Conservation (phyloP, 1,140 invertebrate genomes). For the Tyrophagus putrescentiae region DNA sequence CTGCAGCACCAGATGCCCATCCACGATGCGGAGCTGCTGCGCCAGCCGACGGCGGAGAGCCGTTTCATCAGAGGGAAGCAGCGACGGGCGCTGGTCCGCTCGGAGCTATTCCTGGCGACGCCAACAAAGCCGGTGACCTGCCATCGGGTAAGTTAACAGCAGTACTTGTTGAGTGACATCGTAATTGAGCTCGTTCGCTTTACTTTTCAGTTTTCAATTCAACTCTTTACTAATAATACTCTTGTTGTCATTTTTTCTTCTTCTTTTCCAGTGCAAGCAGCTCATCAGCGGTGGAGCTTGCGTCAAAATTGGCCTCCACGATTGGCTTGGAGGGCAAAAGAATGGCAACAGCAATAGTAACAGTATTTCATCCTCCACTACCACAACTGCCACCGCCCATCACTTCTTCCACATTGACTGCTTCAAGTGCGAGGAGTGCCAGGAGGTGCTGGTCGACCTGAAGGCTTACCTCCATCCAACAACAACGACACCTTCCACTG, state of each 20-base stretch:
- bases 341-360: not conserved
- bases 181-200: too few relatives aligned
- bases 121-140: not conserved
- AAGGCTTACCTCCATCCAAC: slow-evolving; percentile 58
- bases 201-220: not conserved
- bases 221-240: not conserved
- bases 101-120: not conserved
- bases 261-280: slow-evolving; percentile 12
- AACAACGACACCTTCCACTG: not conserved
- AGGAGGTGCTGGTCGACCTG: slow-evolving; percentile 85
- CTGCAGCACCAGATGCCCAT: slow-evolving; percentile 17
- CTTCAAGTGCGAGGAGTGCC: slow-evolving; percentile 78
- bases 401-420: slow-evolving; percentile 60
- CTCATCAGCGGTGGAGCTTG: not conserved
- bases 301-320: slow-evolving; percentile 1
- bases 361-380: not conserved
- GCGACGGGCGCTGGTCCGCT: not conserved
- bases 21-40: slow-evolving; percentile 14
- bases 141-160: slow-evolving; percentile 7
- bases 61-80: slow-evolving; percentile 14
- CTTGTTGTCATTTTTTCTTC: too few relatives aligned
- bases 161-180: too few relatives aligned
- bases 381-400: not conserved
- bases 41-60: not conserved
- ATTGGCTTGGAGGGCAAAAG: too few relatives aligned